Percentiles rank a stretch among this genome's conserved stretches.
Evolutionary conservation across 1,140 invertebrate species (phyloP).

Genomic region (Heliothis virescens): DNA sequence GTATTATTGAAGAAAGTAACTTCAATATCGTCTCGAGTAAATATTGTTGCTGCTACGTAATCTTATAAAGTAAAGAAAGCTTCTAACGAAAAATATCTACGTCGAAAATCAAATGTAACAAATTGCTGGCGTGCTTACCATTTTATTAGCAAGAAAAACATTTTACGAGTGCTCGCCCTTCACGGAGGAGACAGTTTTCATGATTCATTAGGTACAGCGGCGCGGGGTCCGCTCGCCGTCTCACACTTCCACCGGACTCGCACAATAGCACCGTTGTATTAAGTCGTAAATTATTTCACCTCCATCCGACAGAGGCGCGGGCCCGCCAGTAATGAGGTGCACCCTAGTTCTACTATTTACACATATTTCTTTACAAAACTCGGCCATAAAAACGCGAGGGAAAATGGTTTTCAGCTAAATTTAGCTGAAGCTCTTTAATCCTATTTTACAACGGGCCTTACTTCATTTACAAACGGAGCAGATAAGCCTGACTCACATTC

Average conservation of each 20-base stretch:
- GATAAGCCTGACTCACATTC: conserved; percentile 57
- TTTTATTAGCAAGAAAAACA: conserved; percentile 31
- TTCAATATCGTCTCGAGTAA: not conserved
- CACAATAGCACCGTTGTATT: conserved; percentile 59
- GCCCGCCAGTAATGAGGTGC: conserved; percentile 56
- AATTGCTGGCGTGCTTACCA: conserved; percentile 8
- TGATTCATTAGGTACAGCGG: conserved; percentile 4
- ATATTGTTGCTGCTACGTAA: not conserved
- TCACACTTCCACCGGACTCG: not conserved
- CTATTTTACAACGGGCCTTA: conserved; percentile 61
- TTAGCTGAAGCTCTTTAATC: conserved; percentile 62
- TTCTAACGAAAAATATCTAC: not conserved
- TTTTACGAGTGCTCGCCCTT: conserved; percentile 10
- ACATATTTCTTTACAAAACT: conserved; percentile 59
- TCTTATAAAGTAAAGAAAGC: not conserved
- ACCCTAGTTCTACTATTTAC: conserved; percentile 55
- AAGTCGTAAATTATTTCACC: conserved; percentile 69
- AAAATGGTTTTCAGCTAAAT: conserved; percentile 57
- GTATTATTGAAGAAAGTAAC: not conserved
- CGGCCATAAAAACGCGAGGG: conserved; percentile 36
- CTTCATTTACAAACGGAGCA: conserved; percentile 63
- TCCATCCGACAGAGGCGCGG: conserved; percentile 44
- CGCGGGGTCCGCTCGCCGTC: not conserved
- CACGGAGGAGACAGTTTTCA: conserved; percentile 8
- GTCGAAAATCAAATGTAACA: conserved; percentile 8